Evolutionary conservation across 2,113 vertebrate genomes (phyloP).

Genomic region (Ploceus nigricollis): DNA sequence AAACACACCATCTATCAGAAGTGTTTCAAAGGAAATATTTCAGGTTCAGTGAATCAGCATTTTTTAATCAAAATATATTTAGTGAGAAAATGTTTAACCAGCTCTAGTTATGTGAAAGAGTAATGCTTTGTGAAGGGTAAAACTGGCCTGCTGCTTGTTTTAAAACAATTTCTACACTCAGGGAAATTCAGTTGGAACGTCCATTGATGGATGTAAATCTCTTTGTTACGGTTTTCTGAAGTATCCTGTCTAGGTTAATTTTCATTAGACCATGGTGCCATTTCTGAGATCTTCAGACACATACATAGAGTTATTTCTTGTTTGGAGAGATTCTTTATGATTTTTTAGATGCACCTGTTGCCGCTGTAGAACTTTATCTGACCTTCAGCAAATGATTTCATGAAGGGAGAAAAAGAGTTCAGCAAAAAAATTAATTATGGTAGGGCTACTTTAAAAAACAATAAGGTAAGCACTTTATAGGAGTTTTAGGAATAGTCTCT

Average conservation of each 20-base stretch:
- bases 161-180: background rate
- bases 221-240: background rate
- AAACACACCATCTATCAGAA: background rate
- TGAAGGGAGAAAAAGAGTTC: background rate
- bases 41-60: background rate
- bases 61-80: background rate
- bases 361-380: background rate
- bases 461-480: background rate
- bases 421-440: background rate
- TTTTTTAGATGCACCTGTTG: background rate
- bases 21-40: background rate
- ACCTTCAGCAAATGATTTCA: background rate
- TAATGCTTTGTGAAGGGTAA: background rate
- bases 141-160: background rate
- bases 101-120: background rate
- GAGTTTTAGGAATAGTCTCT: background rate
- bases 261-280: background rate
- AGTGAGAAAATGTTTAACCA: constrained; percentile 15
- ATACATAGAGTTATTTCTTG: background rate
- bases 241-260: background rate
- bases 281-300: background rate
- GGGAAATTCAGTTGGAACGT: background rate
- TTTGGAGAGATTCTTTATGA: background rate
- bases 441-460: background rate
- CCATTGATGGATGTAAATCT: background rate